Conservation (phyloP, 2,888 invertebrate genomes). For the Epirrhoe tristata region DNA sequence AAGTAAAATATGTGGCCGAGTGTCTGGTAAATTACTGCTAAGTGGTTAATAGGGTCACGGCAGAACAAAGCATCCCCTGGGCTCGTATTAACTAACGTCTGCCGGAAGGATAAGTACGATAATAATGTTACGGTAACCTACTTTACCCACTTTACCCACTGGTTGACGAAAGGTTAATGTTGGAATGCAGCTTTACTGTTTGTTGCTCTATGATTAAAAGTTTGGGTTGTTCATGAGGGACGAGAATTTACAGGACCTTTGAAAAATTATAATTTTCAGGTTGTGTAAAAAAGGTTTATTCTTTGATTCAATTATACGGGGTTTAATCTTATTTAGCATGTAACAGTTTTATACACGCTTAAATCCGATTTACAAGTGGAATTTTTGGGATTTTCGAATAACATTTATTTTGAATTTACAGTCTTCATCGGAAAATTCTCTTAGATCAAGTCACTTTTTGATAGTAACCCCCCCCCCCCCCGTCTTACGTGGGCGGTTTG, state of each 20-base stretch:
- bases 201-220: background rate
- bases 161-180: constrained; percentile 26
- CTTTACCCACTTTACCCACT: constrained; percentile 25
- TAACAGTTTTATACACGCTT: too few species aligned
- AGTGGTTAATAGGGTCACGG: constrained; percentile 46
- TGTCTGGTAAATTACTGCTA: constrained; percentile 44
- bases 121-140: constrained; percentile 37
- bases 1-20: constrained; percentile 40
- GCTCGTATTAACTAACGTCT: constrained; percentile 38
- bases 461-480: too few species aligned
- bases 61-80: constrained; percentile 45
- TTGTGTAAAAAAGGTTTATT: too few species aligned
- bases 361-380: too few species aligned
- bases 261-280: too few species aligned
- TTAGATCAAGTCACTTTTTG: too few species aligned
- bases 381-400: too few species aligned
- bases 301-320: too few species aligned
- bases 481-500: too few species aligned
- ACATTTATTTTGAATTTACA: too few species aligned
- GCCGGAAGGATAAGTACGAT: constrained; percentile 31
- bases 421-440: too few species aligned
- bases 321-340: background rate
- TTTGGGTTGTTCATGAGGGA: background rate
- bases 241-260: too few species aligned
- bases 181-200: constrained; percentile 1